These are phyloP conservation scores for Takifugu bimaculatus DNA, from an alignment of 2,113 vertebrate genomes.

Conservation along the genomic window DNA sequence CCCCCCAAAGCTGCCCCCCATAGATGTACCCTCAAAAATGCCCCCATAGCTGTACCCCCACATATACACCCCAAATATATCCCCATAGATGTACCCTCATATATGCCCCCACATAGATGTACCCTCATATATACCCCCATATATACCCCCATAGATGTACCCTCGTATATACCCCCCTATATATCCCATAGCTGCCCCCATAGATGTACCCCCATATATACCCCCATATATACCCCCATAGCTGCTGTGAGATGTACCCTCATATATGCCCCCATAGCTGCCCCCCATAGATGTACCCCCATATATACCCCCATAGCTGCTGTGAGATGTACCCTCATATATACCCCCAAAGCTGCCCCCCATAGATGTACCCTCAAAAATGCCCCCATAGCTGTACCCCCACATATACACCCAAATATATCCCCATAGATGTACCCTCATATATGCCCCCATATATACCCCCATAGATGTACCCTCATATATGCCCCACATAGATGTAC, in stretches of 20 bases:
- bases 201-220: too few species aligned
- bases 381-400: conserved; percentile 19
- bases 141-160: conserved; percentile 15
- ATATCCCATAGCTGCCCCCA: too few species aligned
- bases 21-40: conserved; percentile 57
- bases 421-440: neutral
- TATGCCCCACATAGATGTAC: conserved; percentile 4
- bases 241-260: neutral
- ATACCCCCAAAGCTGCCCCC: neutral
- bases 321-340: too few species aligned
- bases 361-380: too few species aligned
- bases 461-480: neutral
- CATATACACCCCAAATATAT: too few species aligned
- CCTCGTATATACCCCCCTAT: too few species aligned
- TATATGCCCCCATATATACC: too few species aligned
- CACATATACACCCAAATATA: conserved; percentile 78
- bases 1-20: conserved; percentile 57
- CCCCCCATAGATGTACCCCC: conserved; percentile 35
- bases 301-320: neutral
- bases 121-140: too few species aligned
- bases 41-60: too few species aligned
- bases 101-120: neutral
- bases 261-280: conserved; percentile 5
- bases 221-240: conserved; percentile 8
- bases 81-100: conserved; percentile 10